Conservation (phyloP, 1,140 invertebrate genomes). For the Cataglyphis hispanica region DNA sequence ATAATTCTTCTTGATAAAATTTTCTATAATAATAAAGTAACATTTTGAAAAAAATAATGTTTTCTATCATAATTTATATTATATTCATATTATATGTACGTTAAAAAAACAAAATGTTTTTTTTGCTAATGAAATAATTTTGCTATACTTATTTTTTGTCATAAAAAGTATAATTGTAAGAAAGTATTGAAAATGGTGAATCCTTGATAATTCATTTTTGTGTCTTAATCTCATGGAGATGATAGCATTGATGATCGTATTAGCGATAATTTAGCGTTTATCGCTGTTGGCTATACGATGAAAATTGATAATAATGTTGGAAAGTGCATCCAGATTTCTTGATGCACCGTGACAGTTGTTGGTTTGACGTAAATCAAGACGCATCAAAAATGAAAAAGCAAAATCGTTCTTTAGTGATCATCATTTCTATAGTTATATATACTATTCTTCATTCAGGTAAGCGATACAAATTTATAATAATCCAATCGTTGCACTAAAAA, state of each 20-base stretch:
- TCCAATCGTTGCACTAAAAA: background rate
- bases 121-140: background rate
- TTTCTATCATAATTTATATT: background rate
- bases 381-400: background rate
- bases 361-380: conserved; percentile 3
- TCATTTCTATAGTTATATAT: background rate
- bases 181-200: conserved; percentile 1
- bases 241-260: conserved; percentile 62
- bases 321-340: conserved; percentile 40
- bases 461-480: background rate
- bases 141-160: background rate
- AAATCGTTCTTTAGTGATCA: background rate
- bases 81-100: background rate
- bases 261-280: conserved; percentile 64
- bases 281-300: background rate
- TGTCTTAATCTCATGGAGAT: conserved; percentile 61
- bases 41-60: background rate
- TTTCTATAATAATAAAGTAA: background rate
- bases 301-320: conserved; percentile 56
- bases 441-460: conserved; percentile 49
- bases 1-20: background rate
- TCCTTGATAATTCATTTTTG: conserved; percentile 50
- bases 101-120: background rate
- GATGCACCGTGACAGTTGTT: conserved; percentile 4
- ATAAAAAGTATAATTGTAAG: background rate